Evolutionary conservation across 2,113 vertebrate genomes (phyloP).

Genomic region (Tinamus guttatus): DNA sequence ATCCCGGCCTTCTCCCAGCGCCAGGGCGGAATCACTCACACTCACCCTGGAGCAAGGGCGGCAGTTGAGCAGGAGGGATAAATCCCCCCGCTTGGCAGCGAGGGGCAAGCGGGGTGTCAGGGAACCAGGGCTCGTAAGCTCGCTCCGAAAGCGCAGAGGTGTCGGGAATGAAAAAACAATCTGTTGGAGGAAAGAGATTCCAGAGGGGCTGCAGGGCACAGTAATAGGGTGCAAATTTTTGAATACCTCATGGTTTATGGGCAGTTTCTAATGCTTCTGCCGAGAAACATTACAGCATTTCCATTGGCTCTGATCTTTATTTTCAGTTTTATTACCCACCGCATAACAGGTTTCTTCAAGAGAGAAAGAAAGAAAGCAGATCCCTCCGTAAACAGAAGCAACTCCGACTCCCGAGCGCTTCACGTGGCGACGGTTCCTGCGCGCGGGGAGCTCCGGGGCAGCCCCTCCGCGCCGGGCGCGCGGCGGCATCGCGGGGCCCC

Average conservation of each 20-base stretch:
- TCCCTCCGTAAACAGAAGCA: conserved; percentile 73
- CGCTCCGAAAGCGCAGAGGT: background rate
- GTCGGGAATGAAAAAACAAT: background rate
- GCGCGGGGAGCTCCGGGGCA: background rate
- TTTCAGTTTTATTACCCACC: conserved; percentile 77
- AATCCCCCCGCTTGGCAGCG: fast-evolving
- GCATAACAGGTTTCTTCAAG: conserved; percentile 75
- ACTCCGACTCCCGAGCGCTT: conserved; percentile 50
- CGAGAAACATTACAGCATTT: conserved; percentile 75
- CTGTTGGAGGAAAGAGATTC: background rate
- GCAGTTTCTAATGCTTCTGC: conserved; percentile 75
- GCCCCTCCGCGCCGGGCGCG: background rate
- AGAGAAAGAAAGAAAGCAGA: conserved; percentile 80
- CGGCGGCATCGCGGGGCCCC: background rate
- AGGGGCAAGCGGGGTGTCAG: background rate
- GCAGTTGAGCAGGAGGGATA: background rate
- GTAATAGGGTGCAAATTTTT: conserved; percentile 75
- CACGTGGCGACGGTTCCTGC: background rate
- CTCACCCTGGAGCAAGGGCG: background rate
- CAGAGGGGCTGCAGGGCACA: conserved; percentile 34
- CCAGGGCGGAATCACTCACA: background rate
- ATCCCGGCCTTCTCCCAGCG: background rate
- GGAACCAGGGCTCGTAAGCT: background rate
- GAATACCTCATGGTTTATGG: conserved; percentile 69
- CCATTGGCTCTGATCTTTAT: conserved; percentile 79